Percentiles rank a stretch among this genome's conserved stretches.
These are phyloP conservation scores for Carpatolechia fugitivella DNA, from an alignment of 2,888 invertebrate genomes.

Conservation along the genomic window DNA sequence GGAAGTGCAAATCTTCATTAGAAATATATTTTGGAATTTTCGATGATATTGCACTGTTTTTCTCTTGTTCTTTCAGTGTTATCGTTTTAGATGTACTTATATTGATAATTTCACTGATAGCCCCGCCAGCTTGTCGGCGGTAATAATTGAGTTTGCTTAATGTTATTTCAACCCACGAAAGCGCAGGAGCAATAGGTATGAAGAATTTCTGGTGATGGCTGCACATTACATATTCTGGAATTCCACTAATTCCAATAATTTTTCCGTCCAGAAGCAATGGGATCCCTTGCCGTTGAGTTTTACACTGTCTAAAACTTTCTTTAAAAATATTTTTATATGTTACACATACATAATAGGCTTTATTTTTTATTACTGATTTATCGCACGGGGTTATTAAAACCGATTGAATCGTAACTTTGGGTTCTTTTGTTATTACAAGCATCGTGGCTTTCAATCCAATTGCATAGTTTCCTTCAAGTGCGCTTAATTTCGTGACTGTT, in stretches of 20 bases:
- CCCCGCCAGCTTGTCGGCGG: not conserved
- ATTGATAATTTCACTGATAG: not conserved
- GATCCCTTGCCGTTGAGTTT: slow-evolving; percentile 36
- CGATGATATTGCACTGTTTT: no score
- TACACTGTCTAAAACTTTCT: slow-evolving; percentile 25
- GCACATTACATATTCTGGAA: slow-evolving; percentile 28
- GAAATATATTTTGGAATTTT: no score
- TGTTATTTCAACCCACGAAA: slow-evolving; percentile 38
- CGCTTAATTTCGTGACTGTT: slow-evolving; percentile 33
- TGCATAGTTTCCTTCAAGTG: slow-evolving; percentile 31
- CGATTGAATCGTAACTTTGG: slow-evolving; percentile 17
- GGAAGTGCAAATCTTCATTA: no score
- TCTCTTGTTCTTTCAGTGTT: no score
- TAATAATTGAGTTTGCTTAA: not conserved
- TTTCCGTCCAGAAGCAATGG: slow-evolving; percentile 44
- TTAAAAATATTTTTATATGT: slow-evolving; percentile 24
- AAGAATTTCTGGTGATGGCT: slow-evolving; percentile 32
- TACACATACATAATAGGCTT: slow-evolving; percentile 42
- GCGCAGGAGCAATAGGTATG: slow-evolving; percentile 34
- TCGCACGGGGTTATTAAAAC: slow-evolving; percentile 40
- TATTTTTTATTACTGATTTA: slow-evolving; percentile 11
- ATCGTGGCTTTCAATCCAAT: slow-evolving; percentile 38
- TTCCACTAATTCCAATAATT: slow-evolving; percentile 39
- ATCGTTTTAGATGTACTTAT: no score
- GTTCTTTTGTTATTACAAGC: slow-evolving; percentile 28